phyloP scores from a whole-genome alignment of 2,113 vertebrate species.

The Ptychochromis oligacanthus region DNA sequence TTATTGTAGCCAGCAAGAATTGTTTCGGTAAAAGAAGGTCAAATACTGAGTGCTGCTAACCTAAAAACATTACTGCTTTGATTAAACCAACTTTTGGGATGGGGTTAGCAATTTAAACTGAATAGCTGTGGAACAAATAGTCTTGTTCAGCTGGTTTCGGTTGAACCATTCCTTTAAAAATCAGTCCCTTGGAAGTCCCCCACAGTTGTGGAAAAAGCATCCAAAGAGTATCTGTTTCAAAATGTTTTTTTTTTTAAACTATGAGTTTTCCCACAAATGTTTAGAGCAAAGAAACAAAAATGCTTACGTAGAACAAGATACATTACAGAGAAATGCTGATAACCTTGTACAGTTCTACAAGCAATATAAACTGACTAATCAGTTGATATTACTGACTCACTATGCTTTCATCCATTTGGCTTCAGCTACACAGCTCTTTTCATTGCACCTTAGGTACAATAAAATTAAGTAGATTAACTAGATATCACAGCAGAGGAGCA shows the following conservation, averaged over 20 bases:
- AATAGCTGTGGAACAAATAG: neutral
- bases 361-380: neutral
- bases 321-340: neutral
- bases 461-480: neutral
- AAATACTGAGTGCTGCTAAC: constrained; percentile 21
- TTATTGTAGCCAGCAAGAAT: constrained; percentile 9
- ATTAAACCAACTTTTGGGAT: constrained; percentile 9
- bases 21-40: constrained; percentile 23
- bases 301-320: neutral
- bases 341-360: neutral
- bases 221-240: neutral
- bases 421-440: neutral
- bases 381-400: neutral
- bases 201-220: neutral
- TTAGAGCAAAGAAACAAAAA: neutral
- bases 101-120: neutral
- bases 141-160: neutral
- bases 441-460: neutral
- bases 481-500: constrained; percentile 16
- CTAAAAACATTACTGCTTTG: neutral
- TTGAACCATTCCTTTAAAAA: neutral
- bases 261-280: neutral
- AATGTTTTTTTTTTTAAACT: neutral
- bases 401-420: neutral
- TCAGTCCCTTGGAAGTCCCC: neutral